phyloP scores from a whole-genome alignment of 1,140 invertebrate genomes.

The Pteromalus puparum region DNA sequence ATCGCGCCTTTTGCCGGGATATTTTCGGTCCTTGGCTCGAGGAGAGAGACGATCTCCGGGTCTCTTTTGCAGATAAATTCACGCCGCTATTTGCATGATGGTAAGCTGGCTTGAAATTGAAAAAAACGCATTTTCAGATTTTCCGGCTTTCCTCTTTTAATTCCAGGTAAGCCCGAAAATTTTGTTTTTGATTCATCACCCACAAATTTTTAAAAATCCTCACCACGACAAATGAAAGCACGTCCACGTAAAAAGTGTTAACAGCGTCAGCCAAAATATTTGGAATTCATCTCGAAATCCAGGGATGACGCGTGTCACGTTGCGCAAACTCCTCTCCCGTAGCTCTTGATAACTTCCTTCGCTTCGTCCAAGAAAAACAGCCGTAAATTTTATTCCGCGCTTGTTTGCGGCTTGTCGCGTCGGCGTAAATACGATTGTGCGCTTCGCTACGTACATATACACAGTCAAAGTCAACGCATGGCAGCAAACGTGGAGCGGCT shows the following conservation, averaged over 20 bases:
- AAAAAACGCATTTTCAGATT: background rate
- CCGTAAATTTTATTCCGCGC: background rate
- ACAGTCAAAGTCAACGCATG: background rate
- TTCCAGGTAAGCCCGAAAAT: too few relatives aligned
- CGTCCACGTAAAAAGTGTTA: background rate
- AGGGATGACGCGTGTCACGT: slow-evolving; percentile 14
- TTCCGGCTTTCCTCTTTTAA: too few relatives aligned
- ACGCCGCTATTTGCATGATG: background rate
- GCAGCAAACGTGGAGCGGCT: slow-evolving; percentile 11
- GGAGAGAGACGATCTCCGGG: background rate
- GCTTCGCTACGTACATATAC: background rate
- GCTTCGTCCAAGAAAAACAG: background rate
- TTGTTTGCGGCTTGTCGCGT: background rate
- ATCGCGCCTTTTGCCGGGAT: background rate
- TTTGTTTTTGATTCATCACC: too few relatives aligned
- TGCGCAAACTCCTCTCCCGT: background rate
- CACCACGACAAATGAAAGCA: too few relatives aligned
- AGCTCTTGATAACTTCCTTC: too few relatives aligned
- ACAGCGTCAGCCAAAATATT: slow-evolving; percentile 23
- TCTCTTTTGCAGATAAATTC: background rate
- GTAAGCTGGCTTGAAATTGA: background rate
- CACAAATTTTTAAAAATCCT: too few relatives aligned
- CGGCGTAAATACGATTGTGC: slow-evolving; percentile 14
- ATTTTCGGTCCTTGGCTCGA: background rate
- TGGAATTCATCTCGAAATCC: slow-evolving; percentile 23